Base-by-base conservation (phyloP, 2,113 vertebrate genomes). In the Podocnemis expansa region DNA sequence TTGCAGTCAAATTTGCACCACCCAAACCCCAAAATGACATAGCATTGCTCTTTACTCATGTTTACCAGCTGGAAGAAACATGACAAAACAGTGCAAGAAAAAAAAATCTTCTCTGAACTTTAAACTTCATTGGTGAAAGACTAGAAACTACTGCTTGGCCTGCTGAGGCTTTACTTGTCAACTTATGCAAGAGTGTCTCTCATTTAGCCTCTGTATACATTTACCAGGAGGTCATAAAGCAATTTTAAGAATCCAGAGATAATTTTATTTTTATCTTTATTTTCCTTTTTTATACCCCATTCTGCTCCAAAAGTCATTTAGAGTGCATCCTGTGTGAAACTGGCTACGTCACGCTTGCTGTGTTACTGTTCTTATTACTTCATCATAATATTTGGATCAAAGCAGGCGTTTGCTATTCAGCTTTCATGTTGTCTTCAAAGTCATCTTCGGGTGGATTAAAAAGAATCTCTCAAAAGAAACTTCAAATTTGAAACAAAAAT, bases 161-260 rank as follows among this genome's bases (percentile, higher is more conserved):
- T 97, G 96, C 97, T 96, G 97, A 97, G 80, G 82, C 95, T 97
- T 89, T 89, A 96, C 96, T 95, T 94, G 80, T 97, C 96, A 97
- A 89, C 96, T 94, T 84, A 63, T 84, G 93, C 95, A 94, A 96
- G 94, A 97, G 94, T 96, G 47, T 29, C 91, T 94, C 78, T 84
- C 82, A 86, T 96, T 97, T 94, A 97, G 91, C 97, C 97, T 93
- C 88, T 89, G 96, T 98, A 98, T 97, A 92, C 92, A 87, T 97
- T 96, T 94, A 97, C 91, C 87, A 93, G 97, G 96, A 90, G 84
- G 97, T 97, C 90, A 94, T 96, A 93, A 97, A 97, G 97, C 96
- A 96, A 95, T 98, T 96, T 95, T 85, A 97, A 97, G 92, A 97
- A 97, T 94, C 89, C 91, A 93, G 93, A 5, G 80, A 96, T 98